Percentiles rank a stretch among this genome's conserved stretches.
These are phyloP conservation scores for Ricordea florida DNA, from an alignment of 92 coral and sea anemone species.

Conservation along the genomic window DNA sequence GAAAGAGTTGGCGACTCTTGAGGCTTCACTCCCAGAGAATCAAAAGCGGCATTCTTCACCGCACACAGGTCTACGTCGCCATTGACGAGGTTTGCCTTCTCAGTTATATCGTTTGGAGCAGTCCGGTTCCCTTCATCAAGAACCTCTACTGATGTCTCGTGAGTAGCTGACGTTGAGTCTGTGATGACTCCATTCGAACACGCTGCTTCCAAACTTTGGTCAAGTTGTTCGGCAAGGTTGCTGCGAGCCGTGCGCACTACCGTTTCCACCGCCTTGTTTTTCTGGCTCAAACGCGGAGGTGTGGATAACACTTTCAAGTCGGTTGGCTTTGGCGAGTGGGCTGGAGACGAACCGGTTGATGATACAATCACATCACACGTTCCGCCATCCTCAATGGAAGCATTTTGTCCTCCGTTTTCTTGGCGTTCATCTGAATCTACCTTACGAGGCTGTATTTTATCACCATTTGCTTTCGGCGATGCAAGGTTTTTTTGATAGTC, in stretches of 20 bases:
- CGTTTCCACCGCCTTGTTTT: background rate
- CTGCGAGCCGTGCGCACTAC: constrained; percentile 2
- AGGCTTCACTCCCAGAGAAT: background rate
- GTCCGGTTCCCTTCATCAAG: constrained; percentile 28
- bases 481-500: constrained; percentile 41
- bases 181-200: constrained; percentile 24
- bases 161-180: background rate
- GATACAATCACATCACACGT: constrained; percentile 82
- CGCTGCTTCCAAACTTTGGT: background rate
- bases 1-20: constrained; percentile 6
- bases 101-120: background rate
- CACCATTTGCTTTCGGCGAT: constrained; percentile 19
- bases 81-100: background rate
- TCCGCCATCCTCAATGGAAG: background rate
- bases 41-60: background rate
- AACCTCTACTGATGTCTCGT: constrained; percentile 15
- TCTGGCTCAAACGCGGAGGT: constrained; percentile 78
- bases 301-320: constrained; percentile 78
- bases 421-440: background rate
- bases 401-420: background rate
- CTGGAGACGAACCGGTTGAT: constrained; percentile 97
- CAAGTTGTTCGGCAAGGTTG: constrained; percentile 37
- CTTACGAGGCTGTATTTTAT: background rate
- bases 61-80: background rate
- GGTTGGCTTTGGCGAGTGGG: constrained; percentile 88